Evolutionary conservation across 1,140 invertebrate genomes (phyloP).

Genomic region (Drosophila kepulauana): DNA sequence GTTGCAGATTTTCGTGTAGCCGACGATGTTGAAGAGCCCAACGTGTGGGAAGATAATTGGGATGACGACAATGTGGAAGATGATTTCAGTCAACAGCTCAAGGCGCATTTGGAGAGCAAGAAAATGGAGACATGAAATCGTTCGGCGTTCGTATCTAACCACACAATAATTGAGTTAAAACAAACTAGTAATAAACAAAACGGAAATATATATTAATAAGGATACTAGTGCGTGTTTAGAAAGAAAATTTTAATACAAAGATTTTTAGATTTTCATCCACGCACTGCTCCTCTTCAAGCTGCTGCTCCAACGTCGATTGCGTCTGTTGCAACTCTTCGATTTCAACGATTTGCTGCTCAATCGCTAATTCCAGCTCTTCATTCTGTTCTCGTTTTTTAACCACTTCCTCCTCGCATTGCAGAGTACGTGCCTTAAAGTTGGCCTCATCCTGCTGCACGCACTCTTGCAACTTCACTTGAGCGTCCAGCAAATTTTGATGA

Average conservation of each 20-base stretch:
- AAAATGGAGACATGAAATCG: conserved; percentile 78
- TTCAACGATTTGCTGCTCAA: not conserved
- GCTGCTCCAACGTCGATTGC: not conserved
- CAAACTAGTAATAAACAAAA: conserved; percentile 46
- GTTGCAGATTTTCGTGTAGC: conserved; percentile 86
- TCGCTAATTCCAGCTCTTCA: not conserved
- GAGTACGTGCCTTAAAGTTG: conserved; percentile 24
- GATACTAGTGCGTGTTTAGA: conserved; percentile 5
- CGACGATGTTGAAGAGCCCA: conserved; percentile 96
- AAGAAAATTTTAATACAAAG: conserved; percentile 6
- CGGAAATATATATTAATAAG: conserved; percentile 31
- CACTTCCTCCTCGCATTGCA: conserved; percentile 33
- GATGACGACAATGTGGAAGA: conserved; percentile 99
- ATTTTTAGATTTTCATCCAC: conserved; percentile 6
- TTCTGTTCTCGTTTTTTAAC: conserved; percentile 20
- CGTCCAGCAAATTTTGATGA: conserved; percentile 12
- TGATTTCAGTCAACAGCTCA: conserved; percentile 98
- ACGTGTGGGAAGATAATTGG: conserved; percentile 99
- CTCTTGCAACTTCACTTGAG: conserved; percentile 22
- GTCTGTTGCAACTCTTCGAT: conserved; percentile 3
- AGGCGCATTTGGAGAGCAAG: conserved; percentile 85
- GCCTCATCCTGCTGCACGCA: conserved; percentile 8
- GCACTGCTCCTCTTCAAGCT: conserved; percentile 16
- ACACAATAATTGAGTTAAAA: conserved; percentile 41
- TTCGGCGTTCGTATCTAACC: conserved; percentile 43